A percentile compares a stretch with the other conserved stretches of the same genome.
Conservation (phyloP, 2,797 vertebrate genomes). For the Mormyrus proboscirostris region DNA sequence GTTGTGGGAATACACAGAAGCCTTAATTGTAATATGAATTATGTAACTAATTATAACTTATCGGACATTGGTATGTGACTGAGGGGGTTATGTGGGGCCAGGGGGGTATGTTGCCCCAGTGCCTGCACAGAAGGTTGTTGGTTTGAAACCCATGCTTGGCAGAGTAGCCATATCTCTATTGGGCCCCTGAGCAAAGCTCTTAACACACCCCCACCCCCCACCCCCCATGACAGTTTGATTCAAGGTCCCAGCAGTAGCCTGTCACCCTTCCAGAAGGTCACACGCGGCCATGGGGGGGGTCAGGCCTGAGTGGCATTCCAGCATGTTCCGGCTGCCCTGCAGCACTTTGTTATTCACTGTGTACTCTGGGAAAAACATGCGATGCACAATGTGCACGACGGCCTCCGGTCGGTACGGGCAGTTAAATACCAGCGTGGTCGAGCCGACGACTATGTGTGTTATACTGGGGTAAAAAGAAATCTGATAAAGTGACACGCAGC, state of each 20-base stretch:
- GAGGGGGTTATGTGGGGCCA: not conserved
- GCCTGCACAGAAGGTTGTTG: not conserved
- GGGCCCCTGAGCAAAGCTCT: not conserved
- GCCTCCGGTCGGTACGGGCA: no score
- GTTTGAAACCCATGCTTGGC: not conserved
- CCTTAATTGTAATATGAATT: not conserved
- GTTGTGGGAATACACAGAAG: not conserved
- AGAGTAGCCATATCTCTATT: not conserved
- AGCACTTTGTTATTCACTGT: not conserved
- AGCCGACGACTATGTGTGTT: not conserved
- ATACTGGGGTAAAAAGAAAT: not conserved
- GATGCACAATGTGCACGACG: not conserved
- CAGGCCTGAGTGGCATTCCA: not conserved
- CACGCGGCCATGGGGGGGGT: not conserved
- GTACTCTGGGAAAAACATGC: not conserved
- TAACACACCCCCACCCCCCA: no score
- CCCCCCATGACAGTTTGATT: not conserved
- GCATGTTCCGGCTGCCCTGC: not conserved
- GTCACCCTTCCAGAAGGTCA: not conserved
- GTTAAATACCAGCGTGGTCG: not conserved
- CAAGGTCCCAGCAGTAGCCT: not conserved
- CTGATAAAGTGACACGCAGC: not conserved
- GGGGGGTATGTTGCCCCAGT: not conserved
- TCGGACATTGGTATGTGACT: not conserved
- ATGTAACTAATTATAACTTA: not conserved